Percentiles rank a stretch among this genome's conserved stretches.
phyloP scores from a whole-genome alignment of 2,797 vertebrate genomes.

The Eulemur rubriventer region DNA sequence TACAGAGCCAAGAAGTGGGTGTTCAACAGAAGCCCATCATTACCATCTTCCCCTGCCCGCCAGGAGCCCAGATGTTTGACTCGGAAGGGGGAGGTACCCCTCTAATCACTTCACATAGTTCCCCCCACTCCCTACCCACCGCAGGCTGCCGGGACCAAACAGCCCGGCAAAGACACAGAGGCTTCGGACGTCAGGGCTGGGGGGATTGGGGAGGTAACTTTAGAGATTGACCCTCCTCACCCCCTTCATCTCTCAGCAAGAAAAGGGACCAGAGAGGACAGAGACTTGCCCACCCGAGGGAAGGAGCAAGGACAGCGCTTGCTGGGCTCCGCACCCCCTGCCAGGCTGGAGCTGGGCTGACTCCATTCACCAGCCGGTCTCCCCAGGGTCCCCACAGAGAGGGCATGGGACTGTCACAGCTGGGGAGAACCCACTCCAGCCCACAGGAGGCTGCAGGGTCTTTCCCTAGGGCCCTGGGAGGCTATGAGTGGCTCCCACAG shows the following conservation, averaged over 20 bases:
- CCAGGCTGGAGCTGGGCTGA: neutral
- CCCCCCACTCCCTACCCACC: accelerated
- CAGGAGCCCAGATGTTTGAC: neutral
- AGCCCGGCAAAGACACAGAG: neutral
- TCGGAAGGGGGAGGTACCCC: neutral
- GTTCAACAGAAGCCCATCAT: neutral
- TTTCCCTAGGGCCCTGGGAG: neutral
- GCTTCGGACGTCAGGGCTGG: too few species aligned
- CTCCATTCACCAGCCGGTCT: neutral
- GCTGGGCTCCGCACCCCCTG: too few species aligned
- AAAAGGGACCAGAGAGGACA: neutral
- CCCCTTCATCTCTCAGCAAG: neutral
- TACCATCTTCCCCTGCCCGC: neutral
- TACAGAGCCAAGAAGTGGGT: neutral
- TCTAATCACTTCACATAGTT: neutral
- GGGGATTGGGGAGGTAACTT: neutral
- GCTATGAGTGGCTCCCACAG: neutral
- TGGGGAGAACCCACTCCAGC: neutral
- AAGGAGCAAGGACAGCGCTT: neutral
- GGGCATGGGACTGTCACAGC: accelerated
- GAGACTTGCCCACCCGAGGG: neutral
- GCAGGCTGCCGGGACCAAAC: neutral
- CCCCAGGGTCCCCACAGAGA: neutral
- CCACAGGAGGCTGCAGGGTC: neutral
- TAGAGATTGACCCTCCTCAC: neutral